Evolutionary conservation across 2,888 invertebrate genomes (phyloP), one percentile per base, ranked within the genome.

Genomic region (Pollenia labialis): DNA sequence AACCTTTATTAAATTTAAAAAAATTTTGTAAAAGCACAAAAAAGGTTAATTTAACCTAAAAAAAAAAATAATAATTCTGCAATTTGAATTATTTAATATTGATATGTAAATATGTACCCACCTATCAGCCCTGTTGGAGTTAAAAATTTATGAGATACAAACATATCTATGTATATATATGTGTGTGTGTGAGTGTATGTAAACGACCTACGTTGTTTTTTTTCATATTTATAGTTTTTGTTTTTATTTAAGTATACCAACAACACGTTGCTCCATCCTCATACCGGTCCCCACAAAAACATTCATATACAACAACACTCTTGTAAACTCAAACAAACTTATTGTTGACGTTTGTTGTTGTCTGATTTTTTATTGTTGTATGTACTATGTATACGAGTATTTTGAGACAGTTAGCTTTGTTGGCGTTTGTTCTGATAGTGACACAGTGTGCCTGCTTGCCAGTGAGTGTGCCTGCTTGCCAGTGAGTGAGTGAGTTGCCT

Each of bases 221-320:
- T 71, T 52, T 46, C 40, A 52, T n/a, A 52, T 72, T 23, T 81
- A 64, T n/a, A 12, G 32, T 72, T 68, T 50, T 66, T 74, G 8
- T 48, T 16, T n/a, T 66, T 66, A 18, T 80, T 75, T 85, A 79
- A 75, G 76, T 62, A 62, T 56, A 71, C 74, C 16, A 62, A 81
- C 56, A 66, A 75, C 62, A 81, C 56, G 64, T 76, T 81, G 69
- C 71, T 50, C 62, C 69, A 72, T 69, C 68, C 32, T 74, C 50
- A 60, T 60, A 74, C 84, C 80, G 85, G 80, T 56, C 62, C 60
- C 58, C 48, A 50, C 40, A 50, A 3, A 48, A 4, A 46, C 40
- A 56, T 11, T 16, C 12, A 48, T 8, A 60, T 60, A 58, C 14
- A 14, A 23, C 56, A 44, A 23, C 32, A 54, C 3, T 1, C 46